A percentile compares a stretch with the other conserved stretches of the same genome.
Conservation (phyloP, 2,888 invertebrate species). For the Drosophila kuntzei region DNA sequence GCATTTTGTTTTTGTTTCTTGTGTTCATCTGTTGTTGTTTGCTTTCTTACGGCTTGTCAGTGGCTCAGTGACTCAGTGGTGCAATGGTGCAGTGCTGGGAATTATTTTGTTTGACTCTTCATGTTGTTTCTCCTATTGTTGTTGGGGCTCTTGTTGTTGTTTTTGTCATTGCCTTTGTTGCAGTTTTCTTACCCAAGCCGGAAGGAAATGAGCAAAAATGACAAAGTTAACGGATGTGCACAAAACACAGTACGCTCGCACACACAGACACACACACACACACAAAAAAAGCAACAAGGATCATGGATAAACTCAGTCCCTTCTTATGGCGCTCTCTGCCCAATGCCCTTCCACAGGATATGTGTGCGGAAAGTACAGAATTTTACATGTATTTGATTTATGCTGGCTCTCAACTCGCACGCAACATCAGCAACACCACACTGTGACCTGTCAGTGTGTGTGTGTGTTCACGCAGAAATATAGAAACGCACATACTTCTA, state of each 20-base stretch:
- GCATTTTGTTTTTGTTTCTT: constrained; percentile 56
- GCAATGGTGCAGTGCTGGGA: constrained; percentile 67
- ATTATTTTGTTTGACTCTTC: constrained; percentile 65
- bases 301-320: constrained; percentile 10
- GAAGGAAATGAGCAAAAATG: constrained; percentile 83
- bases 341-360: constrained; percentile 75
- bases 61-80: constrained; percentile 74
- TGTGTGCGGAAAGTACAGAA: constrained; percentile 81
- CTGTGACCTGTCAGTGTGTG: constrained; percentile 40
- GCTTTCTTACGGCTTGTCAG: constrained; percentile 78
- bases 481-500: constrained; percentile 8
- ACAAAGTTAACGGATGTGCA: constrained; percentile 83
- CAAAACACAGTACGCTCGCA: constrained; percentile 68
- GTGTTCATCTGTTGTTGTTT: constrained; percentile 53
- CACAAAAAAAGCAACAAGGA: background rate
- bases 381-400: constrained; percentile 82
- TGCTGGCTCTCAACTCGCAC: constrained; percentile 68
- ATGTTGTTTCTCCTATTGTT: background rate
- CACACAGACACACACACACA: constrained; percentile 10
- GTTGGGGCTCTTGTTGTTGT: constrained; percentile 23
- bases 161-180: constrained; percentile 51
- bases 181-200: constrained; percentile 75
- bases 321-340: constrained; percentile 38
- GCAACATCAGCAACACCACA: constrained; percentile 42
- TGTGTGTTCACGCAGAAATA: constrained; percentile 7